Evolutionary conservation across 2,113 vertebrate species (phyloP), one percentile per base, ranked within the genome.

Genomic region (Dipodomys stephensi): DNA sequence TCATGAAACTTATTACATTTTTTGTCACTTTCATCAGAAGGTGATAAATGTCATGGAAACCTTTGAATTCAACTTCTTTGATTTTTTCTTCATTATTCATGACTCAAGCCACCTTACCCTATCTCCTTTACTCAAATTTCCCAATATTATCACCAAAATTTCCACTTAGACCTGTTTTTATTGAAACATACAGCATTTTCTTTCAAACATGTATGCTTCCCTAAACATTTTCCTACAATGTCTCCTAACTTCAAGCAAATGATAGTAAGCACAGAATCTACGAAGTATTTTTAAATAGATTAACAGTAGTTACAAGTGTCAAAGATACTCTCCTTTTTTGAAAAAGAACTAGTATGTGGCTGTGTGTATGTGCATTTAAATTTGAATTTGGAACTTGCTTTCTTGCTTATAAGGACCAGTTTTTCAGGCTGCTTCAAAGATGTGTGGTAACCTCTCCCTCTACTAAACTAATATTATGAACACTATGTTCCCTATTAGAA

Each of bases 321-420:
- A 77, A 39, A 79, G 68, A 84, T 27, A 44, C 2, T 4, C n/a
- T 39, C 39, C 11, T 5, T 71, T 65, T 15, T 16, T 10, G 39
- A 39, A 46, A 87, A 90, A 90, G 72, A 23, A 19, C 67, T 82
- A 27, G 9, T 15, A 62, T 20, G 4, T 20, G 4, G 28, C 72
- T 71, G 18, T 7, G 25, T 67, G 8, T 27, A 1, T 35, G 0
- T 2, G 1, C 11, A 23, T 15, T 44, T n/a, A n/a, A 27, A 18
- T 67, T 78, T 68, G 10, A 67, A 25, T 77, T 44, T 87, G 32
- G 86, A 39, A 27, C 1, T 64, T 80, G 8, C 25, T 53, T 71
- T n/a, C 79, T 60, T 39, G 0, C 23, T 28, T 49, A 25, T 53
- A 10, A 84, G 32, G 22, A 1, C 15, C 7, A 25, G 23, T 57